Conservation (phyloP, 2,113 vertebrate species). For the Chlamydotis undulata region DNA sequence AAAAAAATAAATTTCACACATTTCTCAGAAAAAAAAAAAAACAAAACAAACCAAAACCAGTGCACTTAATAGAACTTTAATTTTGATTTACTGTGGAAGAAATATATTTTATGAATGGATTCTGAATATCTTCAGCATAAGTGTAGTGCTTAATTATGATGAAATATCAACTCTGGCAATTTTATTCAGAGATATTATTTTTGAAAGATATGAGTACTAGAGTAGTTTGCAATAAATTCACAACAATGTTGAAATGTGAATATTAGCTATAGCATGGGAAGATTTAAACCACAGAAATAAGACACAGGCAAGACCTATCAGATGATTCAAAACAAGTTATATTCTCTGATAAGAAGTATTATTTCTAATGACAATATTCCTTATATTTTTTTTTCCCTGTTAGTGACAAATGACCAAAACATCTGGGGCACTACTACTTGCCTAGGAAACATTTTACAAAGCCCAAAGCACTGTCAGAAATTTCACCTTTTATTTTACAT, state of each 20-base stretch:
- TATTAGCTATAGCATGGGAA: neutral
- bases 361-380: neutral
- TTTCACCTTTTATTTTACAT: neutral
- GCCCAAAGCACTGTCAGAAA: neutral
- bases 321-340: neutral
- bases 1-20: neutral
- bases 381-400: neutral
- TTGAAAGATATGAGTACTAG: neutral
- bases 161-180: neutral
- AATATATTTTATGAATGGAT: neutral
- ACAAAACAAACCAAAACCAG: rapidly evolving
- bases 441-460: neutral
- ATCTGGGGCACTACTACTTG: neutral
- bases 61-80: neutral
- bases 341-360: neutral
- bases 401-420: neutral
- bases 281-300: neutral
- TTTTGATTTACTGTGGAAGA: neutral
- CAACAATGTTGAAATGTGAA: neutral
- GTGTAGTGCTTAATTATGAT: neutral
- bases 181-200: neutral
- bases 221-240: neutral
- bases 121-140: neutral
- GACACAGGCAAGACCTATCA: neutral
- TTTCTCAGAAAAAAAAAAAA: neutral